Base-by-base conservation (phyloP, 2,113 vertebrate species). In the Passer domesticus region DNA sequence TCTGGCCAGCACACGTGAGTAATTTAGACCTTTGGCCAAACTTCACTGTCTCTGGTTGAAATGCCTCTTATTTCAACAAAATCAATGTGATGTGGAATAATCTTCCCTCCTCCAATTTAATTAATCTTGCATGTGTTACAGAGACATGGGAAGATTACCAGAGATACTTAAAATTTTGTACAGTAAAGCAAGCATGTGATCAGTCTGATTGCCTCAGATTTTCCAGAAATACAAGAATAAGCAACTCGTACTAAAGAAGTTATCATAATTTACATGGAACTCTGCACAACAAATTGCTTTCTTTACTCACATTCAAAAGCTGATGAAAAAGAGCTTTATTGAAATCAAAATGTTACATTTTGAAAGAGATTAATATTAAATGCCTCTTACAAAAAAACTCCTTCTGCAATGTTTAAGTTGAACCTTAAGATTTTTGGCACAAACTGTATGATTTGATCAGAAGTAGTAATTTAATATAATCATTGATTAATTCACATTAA, bases 1-100 rank as follows among this genome's bases (percentile, higher is more conserved):
- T 99, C 92, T 99, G 99, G 99, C 99, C 99, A 76, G 98, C 99
- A 89, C 98, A 99, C 89, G 99, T 99, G 97, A 98, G 97, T 97
- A 94, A 63, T 78, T 92, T 35, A 80, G 58, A 73, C 17, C 52
- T 73, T 89, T 94, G 25, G 35, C 80, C 81, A 94, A 59, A 77
- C 24, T 97, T 97, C 58, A 72, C 33, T 95, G 12, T 75, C 18
- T 69, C 4, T 81, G 72, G 67, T 86, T 88, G 86, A 89, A 84
- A 75, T 60, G 5, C 69, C 44, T 86, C 49, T 59, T 85, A 43
- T 27, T 91, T 92, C 63, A 67, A 37, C 15, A 69, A 73, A 97
- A 86, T 89, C 56, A 28, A 31, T 80, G 39, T 90, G 66, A 82
- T 76, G 49, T 80, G 82, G n/a, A 93, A 49, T 72, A 74, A 9